Conservation (phyloP, 2,888 invertebrate genomes). For the Hetaerina titia region DNA sequence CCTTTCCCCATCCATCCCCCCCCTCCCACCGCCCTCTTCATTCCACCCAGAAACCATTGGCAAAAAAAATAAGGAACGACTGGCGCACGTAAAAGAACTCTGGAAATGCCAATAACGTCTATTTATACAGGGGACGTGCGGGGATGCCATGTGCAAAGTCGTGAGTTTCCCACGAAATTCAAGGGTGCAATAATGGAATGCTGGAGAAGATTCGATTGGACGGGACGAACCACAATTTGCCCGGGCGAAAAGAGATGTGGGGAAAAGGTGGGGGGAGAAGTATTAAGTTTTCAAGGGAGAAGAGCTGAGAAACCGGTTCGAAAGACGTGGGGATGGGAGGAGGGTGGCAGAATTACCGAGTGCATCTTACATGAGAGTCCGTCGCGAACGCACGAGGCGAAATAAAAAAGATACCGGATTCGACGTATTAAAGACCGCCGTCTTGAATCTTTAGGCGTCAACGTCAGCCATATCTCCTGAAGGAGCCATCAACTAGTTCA, state of each 20-base stretch:
- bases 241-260: neutral
- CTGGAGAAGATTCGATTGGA: neutral
- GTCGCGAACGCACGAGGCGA: neutral
- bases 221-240: constrained; percentile 1
- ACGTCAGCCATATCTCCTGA: neutral
- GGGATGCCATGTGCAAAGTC: neutral
- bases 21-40: neutral
- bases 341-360: neutral
- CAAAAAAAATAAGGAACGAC: neutral
- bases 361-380: neutral
- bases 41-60: neutral
- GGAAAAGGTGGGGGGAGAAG: neutral
- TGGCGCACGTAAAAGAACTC: neutral
- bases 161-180: neutral
- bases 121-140: constrained; percentile 18
- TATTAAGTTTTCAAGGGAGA: neutral
- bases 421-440: neutral
- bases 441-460: no score
- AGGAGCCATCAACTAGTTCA: neutral
- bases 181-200: constrained; percentile 19
- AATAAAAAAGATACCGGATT: neutral
- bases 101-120: constrained; percentile 18
- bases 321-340: neutral
- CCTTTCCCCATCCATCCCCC: neutral
- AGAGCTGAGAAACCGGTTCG: neutral